Base-by-base conservation (phyloP, 2,797 vertebrate species). In the Gymnocypris eckloni region DNA sequence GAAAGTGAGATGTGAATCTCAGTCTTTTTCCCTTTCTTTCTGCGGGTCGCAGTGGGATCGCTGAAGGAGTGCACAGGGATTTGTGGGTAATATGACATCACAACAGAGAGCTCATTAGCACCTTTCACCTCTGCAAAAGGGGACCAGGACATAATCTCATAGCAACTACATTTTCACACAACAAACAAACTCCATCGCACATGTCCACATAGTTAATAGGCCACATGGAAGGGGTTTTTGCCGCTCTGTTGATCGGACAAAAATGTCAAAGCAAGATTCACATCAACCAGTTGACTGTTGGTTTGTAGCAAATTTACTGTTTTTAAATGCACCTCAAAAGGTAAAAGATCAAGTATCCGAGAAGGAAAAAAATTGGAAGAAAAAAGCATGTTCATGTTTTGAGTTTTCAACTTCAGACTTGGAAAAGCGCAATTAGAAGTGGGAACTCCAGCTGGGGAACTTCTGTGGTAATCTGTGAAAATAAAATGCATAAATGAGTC, bases 71-170 rank as follows among this genome's bases (percentile, higher is more conserved):
- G 88, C 86, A 75, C 69, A 70, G n/a, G 86, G 91, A 90, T 92
- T 91, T 91, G 90, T 91, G 90, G 90, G 82, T 89, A 90, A 86
- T 86, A 83, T 88, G 79, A 90, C 89, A 87, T 88, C 70, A 86
- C 52, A 22, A 85, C 81, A 77, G 81, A 87, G 61, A 84, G 73
- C 91, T 94, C 92, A 93, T 95, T 94, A 94, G 91, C 94, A 91
- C 91, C 84, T 86, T 91, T 92, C 92, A 93, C 91, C 89, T 92
- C 90, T 90, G 89, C 87, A 93, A 88, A 83, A 86, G 85, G 86
- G 90, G 86, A 76, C 71, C 70, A 9, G 50, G 61, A 92, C 87
- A 88, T 90, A 91, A 45, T 45, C 20, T 28, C 92, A 88, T 79
- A 22, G 80, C 66, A 81, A 88, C 86, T 50, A 54, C 82, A 79